These are phyloP conservation scores for Ornithorhynchus anatinus DNA, from an alignment of 2,113 vertebrate genomes.

Conservation along the genomic window DNA sequence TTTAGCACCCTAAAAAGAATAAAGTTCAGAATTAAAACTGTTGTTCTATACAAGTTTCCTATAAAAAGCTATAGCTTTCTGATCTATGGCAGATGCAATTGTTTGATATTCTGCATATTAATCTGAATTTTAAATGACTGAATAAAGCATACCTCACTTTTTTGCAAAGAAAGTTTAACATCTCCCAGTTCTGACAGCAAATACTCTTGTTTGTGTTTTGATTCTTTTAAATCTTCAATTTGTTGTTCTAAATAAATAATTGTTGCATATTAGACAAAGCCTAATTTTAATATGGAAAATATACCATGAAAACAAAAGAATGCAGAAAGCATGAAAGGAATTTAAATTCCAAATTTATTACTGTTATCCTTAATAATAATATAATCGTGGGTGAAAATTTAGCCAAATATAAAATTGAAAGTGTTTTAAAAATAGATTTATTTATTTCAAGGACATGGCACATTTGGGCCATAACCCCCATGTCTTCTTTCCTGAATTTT, in stretches of 20 bases:
- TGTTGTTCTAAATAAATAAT: constrained; percentile 72
- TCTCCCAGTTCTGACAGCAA: constrained; percentile 76
- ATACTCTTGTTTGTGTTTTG: constrained; percentile 67
- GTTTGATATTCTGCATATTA: neutral
- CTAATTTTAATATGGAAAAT: neutral
- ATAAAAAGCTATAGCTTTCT: neutral
- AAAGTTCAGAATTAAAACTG: constrained; percentile 24
- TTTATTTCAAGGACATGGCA: too few relatives aligned
- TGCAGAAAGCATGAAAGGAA: too few relatives aligned
- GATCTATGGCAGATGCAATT: neutral
- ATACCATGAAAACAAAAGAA: neutral
- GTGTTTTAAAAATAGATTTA: too few relatives aligned
- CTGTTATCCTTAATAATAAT: too few relatives aligned
- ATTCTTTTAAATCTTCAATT: constrained; percentile 72
- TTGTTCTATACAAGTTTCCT: neutral
- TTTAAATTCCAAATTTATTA: too few relatives aligned
- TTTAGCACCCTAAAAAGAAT: constrained; percentile 66
- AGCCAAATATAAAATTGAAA: too few relatives aligned
- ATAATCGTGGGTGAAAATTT: too few relatives aligned
- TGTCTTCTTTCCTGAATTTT: too few relatives aligned
- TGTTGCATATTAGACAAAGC: constrained; percentile 1
- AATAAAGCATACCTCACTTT: constrained; percentile 72
- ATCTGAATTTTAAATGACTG: constrained; percentile 14
- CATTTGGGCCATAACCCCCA: too few relatives aligned
- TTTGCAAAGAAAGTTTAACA: constrained; percentile 70